These are phyloP conservation scores for Elysia chlorotica DNA, from an alignment of 1,140 invertebrate species.

Conservation along the genomic window DNA sequence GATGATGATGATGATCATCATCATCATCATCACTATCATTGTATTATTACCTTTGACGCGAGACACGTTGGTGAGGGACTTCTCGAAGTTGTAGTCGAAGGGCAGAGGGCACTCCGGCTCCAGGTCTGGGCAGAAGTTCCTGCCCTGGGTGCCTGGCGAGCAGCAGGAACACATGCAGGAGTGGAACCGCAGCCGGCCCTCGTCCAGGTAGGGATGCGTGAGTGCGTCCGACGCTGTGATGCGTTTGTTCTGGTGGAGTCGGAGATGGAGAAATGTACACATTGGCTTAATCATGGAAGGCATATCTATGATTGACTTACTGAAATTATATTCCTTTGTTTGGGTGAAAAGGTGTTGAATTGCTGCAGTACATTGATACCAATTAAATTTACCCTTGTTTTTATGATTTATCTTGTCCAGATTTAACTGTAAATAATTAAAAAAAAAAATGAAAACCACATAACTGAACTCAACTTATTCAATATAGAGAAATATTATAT, in stretches of 20 bases:
- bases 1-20: too few relatives aligned
- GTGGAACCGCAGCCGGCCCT: constrained; percentile 97
- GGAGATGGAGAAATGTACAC: not conserved
- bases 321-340: not conserved
- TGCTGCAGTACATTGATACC: not conserved
- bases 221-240: constrained; percentile 93
- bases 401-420: too few relatives aligned
- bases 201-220: constrained; percentile 95
- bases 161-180: constrained; percentile 99
- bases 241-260: constrained; percentile 81
- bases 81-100: constrained; percentile 94
- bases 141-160: constrained; percentile 66
- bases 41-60: constrained; percentile 98
- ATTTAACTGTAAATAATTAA: too few relatives aligned
- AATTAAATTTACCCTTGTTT: too few relatives aligned
- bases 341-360: not conserved
- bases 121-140: constrained; percentile 91
- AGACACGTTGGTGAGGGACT: constrained; percentile 86
- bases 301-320: not conserved
- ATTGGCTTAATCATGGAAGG: not conserved
- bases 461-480: too few relatives aligned
- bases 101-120: constrained; percentile 86
- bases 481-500: too few relatives aligned
- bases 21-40: too few relatives aligned
- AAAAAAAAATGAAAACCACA: too few relatives aligned